phyloP scores from a whole-genome alignment of 2,113 vertebrate species.

The Rhynchomys soricoides region DNA sequence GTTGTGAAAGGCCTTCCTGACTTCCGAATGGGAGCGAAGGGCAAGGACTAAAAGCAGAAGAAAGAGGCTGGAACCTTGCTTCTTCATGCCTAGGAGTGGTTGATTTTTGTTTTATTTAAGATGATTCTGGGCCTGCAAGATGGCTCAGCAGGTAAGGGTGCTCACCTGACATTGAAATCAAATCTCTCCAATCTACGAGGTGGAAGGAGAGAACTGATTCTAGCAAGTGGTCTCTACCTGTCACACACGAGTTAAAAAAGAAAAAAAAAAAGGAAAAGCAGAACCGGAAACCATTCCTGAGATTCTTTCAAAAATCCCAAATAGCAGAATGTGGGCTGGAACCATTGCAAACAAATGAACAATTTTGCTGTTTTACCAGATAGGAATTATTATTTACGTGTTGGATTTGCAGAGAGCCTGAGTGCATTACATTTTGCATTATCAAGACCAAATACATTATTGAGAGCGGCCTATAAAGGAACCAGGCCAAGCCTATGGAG shows the following conservation, averaged over 20 bases:
- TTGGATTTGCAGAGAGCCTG: not conserved
- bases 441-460: not conserved
- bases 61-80: not conserved
- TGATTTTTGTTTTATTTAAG: constrained; percentile 55
- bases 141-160: not conserved
- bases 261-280: not conserved
- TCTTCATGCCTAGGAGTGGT: not conserved
- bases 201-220: not conserved
- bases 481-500: not conserved
- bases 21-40: not conserved
- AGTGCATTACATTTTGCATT: not conserved
- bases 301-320: constrained; percentile 31
- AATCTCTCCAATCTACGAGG: not conserved
- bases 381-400: not conserved
- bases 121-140: not conserved
- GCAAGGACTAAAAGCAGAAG: not conserved
- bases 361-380: not conserved
- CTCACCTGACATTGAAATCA: rapidly evolving
- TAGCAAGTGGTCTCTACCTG: not conserved
- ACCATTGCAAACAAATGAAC: not conserved
- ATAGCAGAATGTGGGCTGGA: not conserved
- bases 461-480: not conserved
- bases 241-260: not conserved
- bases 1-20: not conserved
- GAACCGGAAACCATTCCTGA: not conserved